Percentiles rank a stretch among this genome's conserved stretches.
Evolutionary conservation across 2,113 vertebrate genomes (phyloP).

Genomic region (Caloenas nicobarica): DNA sequence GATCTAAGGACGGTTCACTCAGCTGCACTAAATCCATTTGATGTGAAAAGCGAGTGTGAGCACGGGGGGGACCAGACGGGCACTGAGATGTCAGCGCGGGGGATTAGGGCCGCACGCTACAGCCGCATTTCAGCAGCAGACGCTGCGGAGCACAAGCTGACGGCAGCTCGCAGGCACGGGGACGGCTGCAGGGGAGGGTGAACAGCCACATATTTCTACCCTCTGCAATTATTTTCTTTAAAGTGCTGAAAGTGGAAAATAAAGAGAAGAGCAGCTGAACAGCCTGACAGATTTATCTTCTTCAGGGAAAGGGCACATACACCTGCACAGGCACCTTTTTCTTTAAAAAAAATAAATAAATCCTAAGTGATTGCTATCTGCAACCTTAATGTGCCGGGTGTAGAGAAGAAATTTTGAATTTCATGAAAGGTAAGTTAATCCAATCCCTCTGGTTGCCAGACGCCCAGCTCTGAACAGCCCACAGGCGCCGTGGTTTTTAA

Average conservation of each 20-base stretch:
- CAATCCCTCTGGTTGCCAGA: background rate
- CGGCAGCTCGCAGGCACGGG: constrained; percentile 43
- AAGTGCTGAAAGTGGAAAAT: constrained; percentile 68
- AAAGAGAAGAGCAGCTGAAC: constrained; percentile 57
- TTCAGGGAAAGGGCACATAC: constrained; percentile 38
- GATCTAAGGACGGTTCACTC: constrained; percentile 73
- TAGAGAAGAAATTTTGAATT: background rate
- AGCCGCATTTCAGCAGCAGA: background rate
- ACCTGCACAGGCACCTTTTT: constrained; percentile 53
- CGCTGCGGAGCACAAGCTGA: constrained; percentile 32
- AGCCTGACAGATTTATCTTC: constrained; percentile 74
- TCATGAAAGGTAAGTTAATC: constrained; percentile 18
- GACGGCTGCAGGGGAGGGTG: constrained; percentile 36
- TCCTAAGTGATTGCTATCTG: constrained; percentile 27
- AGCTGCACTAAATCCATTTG: constrained; percentile 72
- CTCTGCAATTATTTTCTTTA: constrained; percentile 69
- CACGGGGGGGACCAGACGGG: background rate
- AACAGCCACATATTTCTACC: constrained; percentile 64
- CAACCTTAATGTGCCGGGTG: constrained; percentile 5
- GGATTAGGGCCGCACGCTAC: constrained; percentile 60
- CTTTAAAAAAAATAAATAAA: background rate
- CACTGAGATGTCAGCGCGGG: constrained; percentile 42
- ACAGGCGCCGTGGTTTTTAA: background rate
- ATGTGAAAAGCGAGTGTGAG: constrained; percentile 22
- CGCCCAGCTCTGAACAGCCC: background rate